Evolutionary conservation across 30 jellyfish, hydroid and myxozoan genomes (phyloP).

Genomic region (Clytia hemisphaerica): DNA sequence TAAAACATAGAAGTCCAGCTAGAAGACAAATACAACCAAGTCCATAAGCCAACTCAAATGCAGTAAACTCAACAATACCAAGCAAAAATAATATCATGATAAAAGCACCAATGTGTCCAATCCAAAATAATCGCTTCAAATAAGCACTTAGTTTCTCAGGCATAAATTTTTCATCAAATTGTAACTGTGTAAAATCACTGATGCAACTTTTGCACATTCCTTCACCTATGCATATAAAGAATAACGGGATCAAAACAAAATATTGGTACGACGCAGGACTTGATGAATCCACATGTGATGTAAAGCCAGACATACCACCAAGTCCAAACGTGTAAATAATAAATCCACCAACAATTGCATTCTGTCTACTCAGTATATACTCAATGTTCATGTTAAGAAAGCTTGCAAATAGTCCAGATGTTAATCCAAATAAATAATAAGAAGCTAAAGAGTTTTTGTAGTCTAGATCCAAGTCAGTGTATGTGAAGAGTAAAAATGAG

Average conservation of each 20-base stretch:
- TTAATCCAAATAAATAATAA: slow-evolving; percentile 28
- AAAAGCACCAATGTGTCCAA: slow-evolving; percentile 36
- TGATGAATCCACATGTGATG: slow-evolving; percentile 1
- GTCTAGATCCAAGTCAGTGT: slow-evolving; percentile 31
- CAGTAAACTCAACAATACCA: slow-evolving; percentile 56
- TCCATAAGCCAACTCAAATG: slow-evolving; percentile 44
- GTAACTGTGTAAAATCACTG: slow-evolving; percentile 40
- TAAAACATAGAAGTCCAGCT: slow-evolving; percentile 32
- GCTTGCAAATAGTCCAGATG: slow-evolving; percentile 29
- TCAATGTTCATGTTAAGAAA: slow-evolving; percentile 25
- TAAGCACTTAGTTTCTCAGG: slow-evolving; percentile 19
- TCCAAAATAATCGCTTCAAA: slow-evolving; percentile 51
- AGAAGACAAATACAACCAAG: slow-evolving; percentile 33
- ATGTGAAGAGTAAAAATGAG: slow-evolving; percentile 46
- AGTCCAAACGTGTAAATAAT: slow-evolving; percentile 24
- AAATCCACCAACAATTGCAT: slow-evolving; percentile 40
- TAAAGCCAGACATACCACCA: background rate
- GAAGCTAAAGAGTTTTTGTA: slow-evolving; percentile 20
- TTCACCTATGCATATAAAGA: slow-evolving; percentile 56
- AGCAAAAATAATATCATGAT: slow-evolving; percentile 27
- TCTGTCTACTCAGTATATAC: background rate
- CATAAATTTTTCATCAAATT: background rate
- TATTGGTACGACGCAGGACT: background rate
- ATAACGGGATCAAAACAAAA: slow-evolving; percentile 24
- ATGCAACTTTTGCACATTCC: slow-evolving; percentile 49